Evolutionary conservation across 23 tunicate species (phyloP), one percentile per base, ranked within the genome.

Genomic region (Phallusia fumigata): DNA sequence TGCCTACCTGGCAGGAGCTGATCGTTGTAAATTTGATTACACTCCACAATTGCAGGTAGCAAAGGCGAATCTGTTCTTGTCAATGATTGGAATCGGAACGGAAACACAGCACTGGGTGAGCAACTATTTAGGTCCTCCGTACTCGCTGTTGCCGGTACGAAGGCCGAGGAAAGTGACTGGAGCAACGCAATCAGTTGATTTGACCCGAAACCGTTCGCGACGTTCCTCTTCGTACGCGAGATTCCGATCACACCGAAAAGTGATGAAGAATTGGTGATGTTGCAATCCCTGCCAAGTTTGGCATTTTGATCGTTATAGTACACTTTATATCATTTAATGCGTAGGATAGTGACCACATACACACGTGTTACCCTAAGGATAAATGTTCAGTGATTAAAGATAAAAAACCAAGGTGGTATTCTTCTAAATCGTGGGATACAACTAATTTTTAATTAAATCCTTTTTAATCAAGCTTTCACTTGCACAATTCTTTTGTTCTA

Each of bases 1-100:
- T n/a, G n/a, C n/a, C n/a, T 35, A 81, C 91, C 52, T 87, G 82
- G 82, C 19, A 82, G 32, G 75, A 87, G 76, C 35, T 32, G 11
- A 24, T 82, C 77, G 32, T 36, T 58, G 86, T 81, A 82, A 2
- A 53, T 44, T 30, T 64, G 73, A 33, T 87, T 87, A 78, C 91
- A 87, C 16, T 36, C 13, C 19, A 79, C 47, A 30, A 87, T 82
- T 3, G 82, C 64, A 18, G 31, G 26, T 21, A 76, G 31, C 30
- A 87, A 64, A 21, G 86, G 85, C 10, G 91, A 87, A 26, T 53
- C 19, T 19, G 33, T 0, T 32, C 24, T 35, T 1, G 91, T 87
- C 13, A 87, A 64, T 5, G 45, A 82, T 76, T 76, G 45, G n/a
- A 87, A 81, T 34, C 33, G 53, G 44, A 81, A 87, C 19, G 91